phyloP scores from a whole-genome alignment of 1,140 invertebrate genomes.

The Varroa destructor region DNA sequence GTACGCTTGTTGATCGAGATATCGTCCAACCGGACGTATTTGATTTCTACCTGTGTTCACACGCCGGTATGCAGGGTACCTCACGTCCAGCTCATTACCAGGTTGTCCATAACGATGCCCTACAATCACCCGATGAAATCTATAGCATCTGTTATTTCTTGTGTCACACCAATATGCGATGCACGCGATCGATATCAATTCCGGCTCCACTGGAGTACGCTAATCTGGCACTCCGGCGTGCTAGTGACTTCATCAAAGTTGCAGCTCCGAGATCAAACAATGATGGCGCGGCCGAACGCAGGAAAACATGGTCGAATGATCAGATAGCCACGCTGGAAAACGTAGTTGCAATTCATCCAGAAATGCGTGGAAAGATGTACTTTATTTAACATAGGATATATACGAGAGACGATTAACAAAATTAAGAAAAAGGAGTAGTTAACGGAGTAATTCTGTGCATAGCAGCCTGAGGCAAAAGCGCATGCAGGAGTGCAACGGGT shows the following conservation, averaged over 20 bases:
- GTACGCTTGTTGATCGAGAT: conserved; percentile 62
- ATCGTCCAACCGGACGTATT: conserved; percentile 66
- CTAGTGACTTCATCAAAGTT: conserved; percentile 28
- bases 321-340: too few relatives aligned
- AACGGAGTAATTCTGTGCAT: too few relatives aligned
- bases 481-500: too few relatives aligned
- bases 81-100: conserved; percentile 75
- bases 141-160: conserved; percentile 68
- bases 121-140: conserved; percentile 59
- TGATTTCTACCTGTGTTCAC: conserved; percentile 69
- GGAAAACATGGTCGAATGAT: too few relatives aligned
- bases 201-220: conserved; percentile 87
- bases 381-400: too few relatives aligned
- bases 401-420: too few relatives aligned
- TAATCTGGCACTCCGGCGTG: conserved; percentile 72
- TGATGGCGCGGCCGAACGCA: too few relatives aligned
- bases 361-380: too few relatives aligned
- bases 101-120: conserved; percentile 63
- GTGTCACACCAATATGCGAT: conserved; percentile 75
- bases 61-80: conserved; percentile 53
- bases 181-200: conserved; percentile 72
- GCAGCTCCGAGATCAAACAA: too few relatives aligned
- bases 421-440: too few relatives aligned
- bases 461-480: too few relatives aligned
- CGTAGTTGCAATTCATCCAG: too few relatives aligned